phyloP scores from a whole-genome alignment of 2,797 vertebrate species.

The Bufotes viridis region DNA sequence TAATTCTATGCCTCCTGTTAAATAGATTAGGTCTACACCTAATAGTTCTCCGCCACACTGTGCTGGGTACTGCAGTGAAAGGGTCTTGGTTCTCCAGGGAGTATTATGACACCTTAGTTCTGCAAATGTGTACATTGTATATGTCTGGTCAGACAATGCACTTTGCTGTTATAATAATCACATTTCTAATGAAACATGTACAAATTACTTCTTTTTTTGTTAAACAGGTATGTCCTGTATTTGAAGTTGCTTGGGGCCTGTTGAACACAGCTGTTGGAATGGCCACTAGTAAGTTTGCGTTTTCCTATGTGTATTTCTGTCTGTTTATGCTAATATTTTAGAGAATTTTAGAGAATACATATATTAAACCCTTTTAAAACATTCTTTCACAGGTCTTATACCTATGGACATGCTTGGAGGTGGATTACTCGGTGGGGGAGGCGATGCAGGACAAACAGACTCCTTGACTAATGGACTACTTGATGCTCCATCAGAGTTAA shows the following conservation, averaged over 20 bases:
- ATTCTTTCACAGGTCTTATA: background rate
- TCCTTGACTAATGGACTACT: no score
- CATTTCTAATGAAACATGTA: background rate
- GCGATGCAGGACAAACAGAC: no score
- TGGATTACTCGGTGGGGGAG: no score
- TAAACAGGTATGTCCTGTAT: slow-evolving; percentile 31
- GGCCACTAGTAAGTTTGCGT: background rate
- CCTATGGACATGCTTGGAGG: background rate
- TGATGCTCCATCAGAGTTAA: no score
- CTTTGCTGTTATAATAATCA: background rate
- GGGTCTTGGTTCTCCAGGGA: no score
- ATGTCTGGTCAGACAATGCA: no score
- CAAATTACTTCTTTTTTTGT: background rate
- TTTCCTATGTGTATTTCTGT: background rate
- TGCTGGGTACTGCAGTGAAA: no score
- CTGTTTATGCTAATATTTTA: background rate
- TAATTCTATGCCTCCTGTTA: background rate
- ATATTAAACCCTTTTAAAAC: background rate
- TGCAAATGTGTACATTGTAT: no score
- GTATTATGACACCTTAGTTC: no score
- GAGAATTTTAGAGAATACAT: background rate
- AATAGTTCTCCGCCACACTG: no score
- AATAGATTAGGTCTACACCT: background rate
- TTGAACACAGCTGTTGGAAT: background rate
- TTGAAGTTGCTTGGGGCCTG: background rate